Conservation (phyloP, 2,888 invertebrate species). For the Mechanitis messenoides region DNA sequence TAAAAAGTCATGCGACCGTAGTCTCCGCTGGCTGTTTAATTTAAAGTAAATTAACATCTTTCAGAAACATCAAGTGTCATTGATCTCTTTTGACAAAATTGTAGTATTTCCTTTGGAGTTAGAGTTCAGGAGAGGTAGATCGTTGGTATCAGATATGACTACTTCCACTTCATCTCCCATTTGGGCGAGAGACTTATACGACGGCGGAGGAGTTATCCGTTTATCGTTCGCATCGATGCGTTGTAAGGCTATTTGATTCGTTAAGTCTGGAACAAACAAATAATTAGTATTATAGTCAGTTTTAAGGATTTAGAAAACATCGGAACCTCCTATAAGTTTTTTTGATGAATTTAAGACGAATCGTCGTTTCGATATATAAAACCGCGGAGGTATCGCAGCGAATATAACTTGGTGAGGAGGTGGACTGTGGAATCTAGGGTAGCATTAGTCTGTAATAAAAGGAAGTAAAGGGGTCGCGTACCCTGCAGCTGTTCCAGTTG, state of each 20-base stretch:
- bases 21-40: too few species aligned
- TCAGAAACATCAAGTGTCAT: slow-evolving; percentile 30
- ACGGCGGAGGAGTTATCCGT: slow-evolving; percentile 52
- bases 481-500: slow-evolving; percentile 78
- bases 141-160: slow-evolving; percentile 38
- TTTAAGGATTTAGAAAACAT: too few species aligned
- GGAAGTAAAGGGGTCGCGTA: slow-evolving; percentile 29
- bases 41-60: too few species aligned
- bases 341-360: too few species aligned
- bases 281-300: neutral
- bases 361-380: too few species aligned
- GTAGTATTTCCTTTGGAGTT: slow-evolving; percentile 14
- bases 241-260: slow-evolving; percentile 55
- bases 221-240: slow-evolving; percentile 38
- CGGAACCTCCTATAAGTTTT: too few species aligned
- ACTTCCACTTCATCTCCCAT: slow-evolving; percentile 51
- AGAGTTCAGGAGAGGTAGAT: slow-evolving; percentile 27
- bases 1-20: too few species aligned
- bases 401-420: too few species aligned
- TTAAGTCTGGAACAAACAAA: slow-evolving; percentile 50
- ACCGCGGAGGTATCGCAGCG: too few species aligned
- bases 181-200: slow-evolving; percentile 53
- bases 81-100: slow-evolving; percentile 22
- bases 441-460: too few species aligned
- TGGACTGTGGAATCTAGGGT: too few species aligned